These are phyloP conservation scores for Xylophagus ater DNA, from an alignment of 2,888 invertebrate species.

Conservation along the genomic window DNA sequence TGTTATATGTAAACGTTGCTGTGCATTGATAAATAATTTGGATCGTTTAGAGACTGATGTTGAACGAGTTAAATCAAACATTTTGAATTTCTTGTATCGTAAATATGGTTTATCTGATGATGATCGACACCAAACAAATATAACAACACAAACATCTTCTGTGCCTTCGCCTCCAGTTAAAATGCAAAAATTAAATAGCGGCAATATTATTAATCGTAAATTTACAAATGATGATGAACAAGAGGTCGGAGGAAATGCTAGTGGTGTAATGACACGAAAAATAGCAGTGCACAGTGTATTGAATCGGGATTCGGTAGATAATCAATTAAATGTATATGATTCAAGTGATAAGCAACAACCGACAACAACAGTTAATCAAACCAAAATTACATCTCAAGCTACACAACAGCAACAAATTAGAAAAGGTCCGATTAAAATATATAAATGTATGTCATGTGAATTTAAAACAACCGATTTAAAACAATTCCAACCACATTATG, in stretches of 20 bases:
- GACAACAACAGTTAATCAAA: slow-evolving; percentile 25
- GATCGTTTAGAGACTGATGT: slow-evolving; percentile 41
- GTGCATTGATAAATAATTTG: slow-evolving; percentile 39
- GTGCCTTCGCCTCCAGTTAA: slow-evolving; percentile 30
- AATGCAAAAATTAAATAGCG: slow-evolving; percentile 34
- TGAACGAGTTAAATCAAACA: slow-evolving; percentile 35
- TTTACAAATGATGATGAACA: slow-evolving; percentile 20
- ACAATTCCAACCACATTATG: slow-evolving; percentile 37
- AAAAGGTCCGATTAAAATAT: slow-evolving; percentile 33
- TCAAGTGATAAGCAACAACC: slow-evolving; percentile 7
- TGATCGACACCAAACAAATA: slow-evolving; percentile 13
- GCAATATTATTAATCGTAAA: slow-evolving; percentile 22
- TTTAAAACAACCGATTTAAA: slow-evolving; percentile 39
- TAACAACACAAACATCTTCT: slow-evolving; percentile 15
- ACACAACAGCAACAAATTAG: slow-evolving; percentile 20
- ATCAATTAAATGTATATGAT: slow-evolving; percentile 22
- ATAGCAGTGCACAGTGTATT: slow-evolving; percentile 19
- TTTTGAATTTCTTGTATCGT: slow-evolving; percentile 35
- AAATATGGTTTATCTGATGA: slow-evolving; percentile 38
- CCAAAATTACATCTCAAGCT: slow-evolving; percentile 22
- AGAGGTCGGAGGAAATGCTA: slow-evolving; percentile 20
- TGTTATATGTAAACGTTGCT: slow-evolving; percentile 39
- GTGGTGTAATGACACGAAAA: slow-evolving; percentile 27
- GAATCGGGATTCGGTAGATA: slow-evolving; percentile 19
- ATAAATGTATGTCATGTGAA: slow-evolving; percentile 39